Base-by-base conservation (phyloP, 2,888 invertebrate genomes). In the Melinaea marsaeus region DNA sequence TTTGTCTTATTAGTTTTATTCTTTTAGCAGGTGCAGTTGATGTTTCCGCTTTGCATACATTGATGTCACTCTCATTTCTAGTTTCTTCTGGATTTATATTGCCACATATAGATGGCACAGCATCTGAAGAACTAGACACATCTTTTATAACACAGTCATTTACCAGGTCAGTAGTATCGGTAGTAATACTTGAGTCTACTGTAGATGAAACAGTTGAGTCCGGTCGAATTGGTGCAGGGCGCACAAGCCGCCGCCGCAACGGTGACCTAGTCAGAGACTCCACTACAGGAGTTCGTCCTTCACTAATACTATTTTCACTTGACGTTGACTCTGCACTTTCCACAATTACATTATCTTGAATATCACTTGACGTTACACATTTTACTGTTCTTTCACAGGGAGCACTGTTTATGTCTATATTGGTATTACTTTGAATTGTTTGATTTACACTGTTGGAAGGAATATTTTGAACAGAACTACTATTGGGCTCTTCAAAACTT, bases 21-120 rank as follows among this genome's bases (percentile, higher is more conserved):
- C 85, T 90, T 78, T 86, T 90, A 75, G 80, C 76, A 74, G 88
- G 80, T 84, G 81, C 83, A 69, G 82, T 75, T 63, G 89, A 88
- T 62, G 88, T 86, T 81, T 90, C 90, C 81, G 90, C 88, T 87
- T 88, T 86, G 84, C 89, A 88, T 82, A 89, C 80, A 85, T 84
- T 89, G 77, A 86, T 79, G 81, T 88, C 89, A 81, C 84, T 88
- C 83, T 88, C 74, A 81, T 82, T 85, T 81, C 84, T 87, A 85
- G 83, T 85, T 80, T 86, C 86, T 80, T 87, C 84, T 75, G 82
- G 81, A 75, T 84, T 86, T 73, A 79, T 75, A 81, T 81, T 85
- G 85, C 81, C 83, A 77, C 84, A 79, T 79, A 80, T 74, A 76
- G 75, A 73, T 71, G 81, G 75, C 73, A 90, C 81, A 70, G 86